Evolutionary conservation across 2,113 vertebrate genomes (phyloP), one percentile per base, ranked within the genome.

Genomic region (Nicator chloris): DNA sequence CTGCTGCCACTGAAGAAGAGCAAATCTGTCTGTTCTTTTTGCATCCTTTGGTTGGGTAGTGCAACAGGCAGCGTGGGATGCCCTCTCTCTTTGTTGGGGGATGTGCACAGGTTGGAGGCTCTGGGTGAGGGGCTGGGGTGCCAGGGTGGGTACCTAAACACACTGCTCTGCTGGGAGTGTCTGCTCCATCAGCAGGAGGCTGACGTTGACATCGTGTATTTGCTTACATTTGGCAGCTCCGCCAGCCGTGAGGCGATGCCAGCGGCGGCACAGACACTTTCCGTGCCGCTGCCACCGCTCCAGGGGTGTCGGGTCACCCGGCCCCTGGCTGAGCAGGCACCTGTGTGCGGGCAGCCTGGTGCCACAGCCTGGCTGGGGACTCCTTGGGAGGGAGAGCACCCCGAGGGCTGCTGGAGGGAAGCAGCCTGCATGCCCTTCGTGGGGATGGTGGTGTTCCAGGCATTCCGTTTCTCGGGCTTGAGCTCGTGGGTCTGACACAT

Each of bases 131-230:
- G 11, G 3, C 13, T 4, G 53, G 6, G 19, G 15, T 26, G 45
- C 23, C 6, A 1, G 4, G 8, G 8, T 13, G 4, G 24, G 31
- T 8, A 2, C 18, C 1, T 14, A 3, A 40, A 6, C 3, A 4
- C 19, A 0, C 22, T 2, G 2, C 2, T 49, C 30, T 50, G 17
- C 27, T 50, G 12, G 6, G 7, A 35, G 47, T 1, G 14, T 11
- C 82, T 28, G 28, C 39, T 28, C 42, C 9, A 1, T 30, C 27
- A 5, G 15, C 40, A 6, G 61, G 39, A 76, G 57, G 53, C 66
- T 1, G 4, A 4, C 0, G 1, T 24, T 57, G 57, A 7, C n/a
- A 3, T 42, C 1, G 0, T 10, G 65, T 22, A 1, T 53, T 78
- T 68, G 66, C 54, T 90, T 27, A 8, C 51, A 4, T 23, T 3